These are phyloP conservation scores for Mus caroli DNA, from an alignment of 2,797 vertebrate genomes.

Conservation along the genomic window DNA sequence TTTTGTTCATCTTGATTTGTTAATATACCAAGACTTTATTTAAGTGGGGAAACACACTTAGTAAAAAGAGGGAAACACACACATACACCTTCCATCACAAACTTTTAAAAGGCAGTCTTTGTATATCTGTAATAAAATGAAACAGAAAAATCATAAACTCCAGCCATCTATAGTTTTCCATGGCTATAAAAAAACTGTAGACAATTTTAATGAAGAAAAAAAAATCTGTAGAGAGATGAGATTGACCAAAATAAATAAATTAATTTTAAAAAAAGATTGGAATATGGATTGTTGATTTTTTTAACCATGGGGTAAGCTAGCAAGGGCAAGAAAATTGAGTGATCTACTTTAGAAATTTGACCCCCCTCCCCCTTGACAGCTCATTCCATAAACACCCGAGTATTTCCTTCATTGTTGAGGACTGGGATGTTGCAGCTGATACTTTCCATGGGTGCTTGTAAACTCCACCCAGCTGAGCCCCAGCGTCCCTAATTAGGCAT, in stretches of 20 bases:
- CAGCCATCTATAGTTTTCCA: not conserved
- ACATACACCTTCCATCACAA: not conserved
- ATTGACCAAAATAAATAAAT: conserved; percentile 22
- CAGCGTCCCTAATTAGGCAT: conserved; percentile 64
- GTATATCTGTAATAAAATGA: conserved; percentile 35
- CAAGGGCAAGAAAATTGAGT: conserved; percentile 49
- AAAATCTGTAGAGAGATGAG: not conserved
- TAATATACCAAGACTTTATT: conserved; percentile 33
- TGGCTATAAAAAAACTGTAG: not conserved
- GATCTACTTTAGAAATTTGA: conserved; percentile 55
- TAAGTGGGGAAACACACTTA: not conserved
- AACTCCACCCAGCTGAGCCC: conserved; percentile 66
- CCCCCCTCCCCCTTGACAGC: not conserved
- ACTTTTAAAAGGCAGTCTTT: not conserved
- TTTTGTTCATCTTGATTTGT: conserved; percentile 43
- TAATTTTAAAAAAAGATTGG: not conserved
- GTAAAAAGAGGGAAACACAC: not conserved
- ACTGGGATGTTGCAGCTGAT: conserved; percentile 60
- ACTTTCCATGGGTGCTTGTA: conserved; percentile 51
- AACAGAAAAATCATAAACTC: conserved; percentile 1
- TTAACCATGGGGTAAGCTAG: not conserved
- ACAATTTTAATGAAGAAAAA: not conserved
- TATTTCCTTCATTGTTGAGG: conserved; percentile 50
- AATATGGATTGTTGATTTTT: conserved; percentile 8
- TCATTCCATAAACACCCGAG: conserved; percentile 46